Evolutionary conservation across 2,113 vertebrate species (phyloP).

Genomic region (Tringa solitaria): DNA sequence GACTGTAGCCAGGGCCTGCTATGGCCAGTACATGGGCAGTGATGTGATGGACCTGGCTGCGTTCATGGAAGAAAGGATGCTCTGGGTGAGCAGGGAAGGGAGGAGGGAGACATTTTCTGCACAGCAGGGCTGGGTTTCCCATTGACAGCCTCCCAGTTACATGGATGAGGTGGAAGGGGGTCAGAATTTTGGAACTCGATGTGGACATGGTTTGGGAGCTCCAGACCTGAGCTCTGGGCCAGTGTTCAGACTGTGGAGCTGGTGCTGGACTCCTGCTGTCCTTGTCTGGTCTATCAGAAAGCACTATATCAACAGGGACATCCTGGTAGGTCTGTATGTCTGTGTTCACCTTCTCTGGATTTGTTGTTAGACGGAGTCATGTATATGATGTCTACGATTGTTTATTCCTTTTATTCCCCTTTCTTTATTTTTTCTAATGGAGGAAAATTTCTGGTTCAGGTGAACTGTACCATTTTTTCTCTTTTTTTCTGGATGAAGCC

Average conservation of each 20-base stretch:
- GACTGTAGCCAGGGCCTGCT: not conserved
- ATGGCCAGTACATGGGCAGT: not conserved
- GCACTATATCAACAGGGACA: not conserved
- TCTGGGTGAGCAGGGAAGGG: not conserved
- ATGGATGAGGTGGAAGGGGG: not conserved
- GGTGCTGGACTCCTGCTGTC: not conserved
- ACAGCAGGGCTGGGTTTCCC: not conserved
- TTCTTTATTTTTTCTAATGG: not conserved
- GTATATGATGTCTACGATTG: not conserved
- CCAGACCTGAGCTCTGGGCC: not conserved
- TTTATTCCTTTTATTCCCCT: not conserved
- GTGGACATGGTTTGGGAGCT: not conserved
- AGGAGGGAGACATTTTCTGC: not conserved
- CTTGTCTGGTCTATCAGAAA: not conserved
- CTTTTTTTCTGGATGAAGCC: not conserved
- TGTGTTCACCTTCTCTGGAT: not conserved
- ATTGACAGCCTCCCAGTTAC: not conserved
- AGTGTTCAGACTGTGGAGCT: not conserved
- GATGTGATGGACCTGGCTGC: not conserved
- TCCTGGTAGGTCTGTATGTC: not conserved
- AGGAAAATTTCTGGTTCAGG: not conserved
- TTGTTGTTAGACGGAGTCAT: not conserved
- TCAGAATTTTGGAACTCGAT: not conserved
- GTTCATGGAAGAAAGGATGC: not conserved
- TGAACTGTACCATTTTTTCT: not conserved